phyloP scores from a whole-genome alignment of 1,140 invertebrate genomes.

The Charaxes varanes region DNA sequence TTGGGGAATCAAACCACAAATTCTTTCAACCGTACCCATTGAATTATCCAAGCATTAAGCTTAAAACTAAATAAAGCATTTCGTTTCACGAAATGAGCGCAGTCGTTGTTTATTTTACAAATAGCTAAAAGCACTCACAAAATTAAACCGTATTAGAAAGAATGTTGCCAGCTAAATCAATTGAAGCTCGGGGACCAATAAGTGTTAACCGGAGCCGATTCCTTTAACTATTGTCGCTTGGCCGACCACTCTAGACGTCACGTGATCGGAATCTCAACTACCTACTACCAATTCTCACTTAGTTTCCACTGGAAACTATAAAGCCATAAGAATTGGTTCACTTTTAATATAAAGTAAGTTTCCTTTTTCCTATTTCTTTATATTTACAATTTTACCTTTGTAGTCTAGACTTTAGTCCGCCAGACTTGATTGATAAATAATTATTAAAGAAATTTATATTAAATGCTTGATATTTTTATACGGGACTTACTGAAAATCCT shows the following conservation, averaged over 20 bases:
- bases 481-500: too few species aligned
- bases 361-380: too few species aligned
- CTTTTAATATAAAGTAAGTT: too few species aligned
- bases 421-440: too few species aligned
- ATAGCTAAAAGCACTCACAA: constrained; percentile 14
- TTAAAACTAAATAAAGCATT: neutral
- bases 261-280: constrained; percentile 46
- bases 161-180: constrained; percentile 31
- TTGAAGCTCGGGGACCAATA: constrained; percentile 52
- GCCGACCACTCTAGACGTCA: constrained; percentile 36
- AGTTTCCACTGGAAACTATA: neutral
- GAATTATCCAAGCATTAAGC: too few species aligned
- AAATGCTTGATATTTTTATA: too few species aligned
- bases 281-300: constrained; percentile 14
- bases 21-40: too few species aligned
- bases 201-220: constrained; percentile 51
- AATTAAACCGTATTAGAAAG: constrained; percentile 14
- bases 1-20: too few species aligned
- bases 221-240: constrained; percentile 43
- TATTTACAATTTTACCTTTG: too few species aligned
- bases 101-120: constrained; percentile 3
- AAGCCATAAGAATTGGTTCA: too few species aligned
- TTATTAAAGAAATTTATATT: too few species aligned
- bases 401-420: too few species aligned
- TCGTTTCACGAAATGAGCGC: neutral